phyloP scores from a whole-genome alignment of 2,113 vertebrate genomes.

The Myocastor coypus region DNA sequence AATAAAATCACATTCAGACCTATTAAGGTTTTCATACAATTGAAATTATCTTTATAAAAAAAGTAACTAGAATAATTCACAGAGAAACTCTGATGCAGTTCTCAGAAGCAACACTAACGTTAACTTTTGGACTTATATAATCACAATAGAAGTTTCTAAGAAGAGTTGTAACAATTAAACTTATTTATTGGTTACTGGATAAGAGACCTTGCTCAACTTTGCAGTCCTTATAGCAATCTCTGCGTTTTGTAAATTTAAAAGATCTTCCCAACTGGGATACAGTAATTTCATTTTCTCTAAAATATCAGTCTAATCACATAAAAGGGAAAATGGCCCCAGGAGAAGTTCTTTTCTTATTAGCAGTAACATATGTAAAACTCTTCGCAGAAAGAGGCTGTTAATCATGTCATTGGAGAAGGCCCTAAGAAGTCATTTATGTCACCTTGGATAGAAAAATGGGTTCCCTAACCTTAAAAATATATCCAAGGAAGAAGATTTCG shows the following conservation, averaged over 20 bases:
- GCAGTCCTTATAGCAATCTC: constrained; percentile 56
- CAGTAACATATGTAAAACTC: constrained; percentile 74
- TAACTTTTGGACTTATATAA: constrained; percentile 67
- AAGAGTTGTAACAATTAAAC: constrained; percentile 56
- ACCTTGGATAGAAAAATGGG: constrained; percentile 71
- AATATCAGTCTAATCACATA: constrained; percentile 78
- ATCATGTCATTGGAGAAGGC: constrained; percentile 72
- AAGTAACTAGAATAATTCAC: constrained; percentile 56
- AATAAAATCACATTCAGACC: constrained; percentile 46
- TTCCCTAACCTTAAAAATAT: constrained; percentile 73
- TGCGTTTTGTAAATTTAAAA: constrained; percentile 74
- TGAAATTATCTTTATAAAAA: constrained; percentile 42
- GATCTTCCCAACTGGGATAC: constrained; percentile 68
- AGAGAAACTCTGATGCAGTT: constrained; percentile 60
- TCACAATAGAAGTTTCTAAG: constrained; percentile 54
- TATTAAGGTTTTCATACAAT: constrained; percentile 36
- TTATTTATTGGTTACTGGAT: constrained; percentile 66
- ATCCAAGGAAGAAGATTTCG: constrained; percentile 48
- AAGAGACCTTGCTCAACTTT: constrained; percentile 60
- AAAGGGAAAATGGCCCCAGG: constrained; percentile 76
- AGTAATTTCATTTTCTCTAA: constrained; percentile 79
- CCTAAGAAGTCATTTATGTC: constrained; percentile 66
- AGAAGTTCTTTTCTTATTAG: constrained; percentile 76
- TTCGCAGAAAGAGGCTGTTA: constrained; percentile 69
- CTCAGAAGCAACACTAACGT: constrained; percentile 67